A percentile compares a stretch with the other conserved stretches of the same genome.
Evolutionary conservation across 2,113 vertebrate species (phyloP).

Genomic region (Rhabdomys dilectus): DNA sequence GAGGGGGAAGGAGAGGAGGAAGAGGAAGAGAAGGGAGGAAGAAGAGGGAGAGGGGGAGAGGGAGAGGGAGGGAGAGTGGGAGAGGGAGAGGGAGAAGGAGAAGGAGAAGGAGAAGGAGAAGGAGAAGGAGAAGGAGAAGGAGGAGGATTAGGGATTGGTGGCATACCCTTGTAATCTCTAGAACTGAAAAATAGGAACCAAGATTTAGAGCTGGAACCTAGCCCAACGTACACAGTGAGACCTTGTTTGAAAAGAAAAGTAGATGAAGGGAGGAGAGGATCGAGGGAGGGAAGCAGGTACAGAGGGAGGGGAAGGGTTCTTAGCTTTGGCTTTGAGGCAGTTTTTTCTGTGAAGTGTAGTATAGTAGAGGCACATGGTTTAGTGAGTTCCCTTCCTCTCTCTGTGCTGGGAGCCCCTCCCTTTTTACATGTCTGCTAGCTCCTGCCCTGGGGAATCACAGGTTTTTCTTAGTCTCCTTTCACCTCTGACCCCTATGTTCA

Average conservation of each 20-base stretch:
- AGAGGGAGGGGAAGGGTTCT: not conserved
- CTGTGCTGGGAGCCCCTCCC: not conserved
- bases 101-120: not conserved
- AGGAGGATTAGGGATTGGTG: not conserved
- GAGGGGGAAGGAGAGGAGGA: not conserved
- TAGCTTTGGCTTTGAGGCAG: not conserved
- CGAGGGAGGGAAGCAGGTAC: accelerated
- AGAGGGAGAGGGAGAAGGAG: not conserved
- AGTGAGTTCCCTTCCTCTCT: not conserved
- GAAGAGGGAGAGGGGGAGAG: too few species aligned
- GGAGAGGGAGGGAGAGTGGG: too few species aligned
- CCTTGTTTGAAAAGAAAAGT: not conserved
- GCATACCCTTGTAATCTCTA: not conserved
- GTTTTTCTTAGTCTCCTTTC: not conserved
- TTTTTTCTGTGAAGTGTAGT: not conserved
- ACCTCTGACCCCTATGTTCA: not conserved
- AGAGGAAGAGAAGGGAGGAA: not conserved
- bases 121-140: too few species aligned
- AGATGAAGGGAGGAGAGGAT: too few species aligned
- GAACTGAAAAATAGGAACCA: not conserved
- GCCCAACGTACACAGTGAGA: not conserved
- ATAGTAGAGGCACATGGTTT: not conserved
- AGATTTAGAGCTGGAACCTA: not conserved
- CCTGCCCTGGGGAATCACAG: not conserved
- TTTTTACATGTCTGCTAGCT: not conserved